Evolutionary conservation across 2,888 invertebrate genomes (phyloP).

Genomic region (Prostheceraeus crozeri): DNA sequence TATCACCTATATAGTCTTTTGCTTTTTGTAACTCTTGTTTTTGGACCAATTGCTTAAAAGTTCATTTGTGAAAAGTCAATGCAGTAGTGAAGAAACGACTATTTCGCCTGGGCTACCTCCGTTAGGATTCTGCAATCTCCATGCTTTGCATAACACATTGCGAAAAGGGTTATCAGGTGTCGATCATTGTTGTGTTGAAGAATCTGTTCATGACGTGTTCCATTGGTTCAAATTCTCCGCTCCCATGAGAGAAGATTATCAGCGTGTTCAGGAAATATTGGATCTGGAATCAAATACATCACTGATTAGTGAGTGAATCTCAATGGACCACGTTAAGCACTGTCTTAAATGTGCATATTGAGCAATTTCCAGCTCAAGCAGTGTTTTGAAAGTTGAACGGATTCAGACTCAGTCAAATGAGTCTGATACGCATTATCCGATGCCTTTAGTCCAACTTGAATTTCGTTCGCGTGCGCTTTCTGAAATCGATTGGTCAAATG

Average conservation of each 20-base stretch:
- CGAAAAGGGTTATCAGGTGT: neutral
- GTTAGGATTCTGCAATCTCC: slow-evolving; percentile 1
- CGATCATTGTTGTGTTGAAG: slow-evolving; percentile 5
- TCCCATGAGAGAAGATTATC: slow-evolving; percentile 9
- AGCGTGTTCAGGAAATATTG: neutral
- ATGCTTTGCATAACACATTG: slow-evolving; percentile 4
- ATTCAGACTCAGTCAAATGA: too few relatives aligned
- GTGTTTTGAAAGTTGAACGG: too few relatives aligned
- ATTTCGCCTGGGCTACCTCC: slow-evolving; percentile 7
- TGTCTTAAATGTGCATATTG: slow-evolving; percentile 3
- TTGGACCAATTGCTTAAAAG: too few relatives aligned
- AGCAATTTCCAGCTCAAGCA: too few relatives aligned
- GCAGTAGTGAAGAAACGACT: too few relatives aligned
- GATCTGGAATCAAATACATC: slow-evolving; percentile 6
- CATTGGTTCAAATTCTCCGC: slow-evolving; percentile 16
- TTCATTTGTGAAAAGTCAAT: too few relatives aligned
- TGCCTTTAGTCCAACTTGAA: neutral
- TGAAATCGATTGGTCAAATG: slow-evolving; percentile 7
- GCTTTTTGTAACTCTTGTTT: too few relatives aligned
- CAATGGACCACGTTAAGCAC: slow-evolving; percentile 8
- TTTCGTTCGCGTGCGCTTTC: slow-evolving; percentile 4
- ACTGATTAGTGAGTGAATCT: neutral
- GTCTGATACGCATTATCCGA: neutral
- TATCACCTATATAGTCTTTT: too few relatives aligned
- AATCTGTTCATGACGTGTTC: neutral